Percentiles rank a stretch among this genome's conserved stretches.
Conservation (phyloP, 2,113 vertebrate species). For the Asarcornis scutulata region DNA sequence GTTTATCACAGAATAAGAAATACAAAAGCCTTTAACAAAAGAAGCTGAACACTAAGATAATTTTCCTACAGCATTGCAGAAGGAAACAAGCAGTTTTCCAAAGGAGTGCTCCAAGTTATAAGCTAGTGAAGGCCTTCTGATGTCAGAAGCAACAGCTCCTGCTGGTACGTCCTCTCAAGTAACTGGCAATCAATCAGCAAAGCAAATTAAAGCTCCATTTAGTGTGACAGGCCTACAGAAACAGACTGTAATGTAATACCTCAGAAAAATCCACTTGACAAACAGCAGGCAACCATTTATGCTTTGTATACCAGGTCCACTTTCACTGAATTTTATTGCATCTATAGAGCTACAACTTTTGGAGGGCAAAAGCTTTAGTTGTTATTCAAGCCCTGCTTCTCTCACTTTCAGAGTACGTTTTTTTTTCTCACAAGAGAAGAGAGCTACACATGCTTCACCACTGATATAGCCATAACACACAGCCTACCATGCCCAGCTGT, state of each 20-base stretch:
- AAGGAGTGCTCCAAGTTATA: not conserved
- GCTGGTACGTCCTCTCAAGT: not conserved
- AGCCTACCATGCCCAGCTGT: not conserved
- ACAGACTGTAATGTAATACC: not conserved
- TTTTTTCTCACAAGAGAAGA: not conserved
- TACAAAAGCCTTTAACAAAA: not conserved
- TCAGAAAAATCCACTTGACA: not conserved
- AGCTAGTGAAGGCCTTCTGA: not conserved
- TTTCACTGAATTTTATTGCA: not conserved
- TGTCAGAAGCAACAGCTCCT: not conserved
- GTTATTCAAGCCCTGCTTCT: not conserved
- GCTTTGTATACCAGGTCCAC: not conserved
- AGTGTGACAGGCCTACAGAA: not conserved
- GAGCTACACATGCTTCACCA: accelerated
- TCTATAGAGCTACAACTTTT: not conserved
- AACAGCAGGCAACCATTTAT: not conserved
- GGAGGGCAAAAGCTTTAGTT: not conserved
- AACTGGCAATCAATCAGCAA: not conserved
- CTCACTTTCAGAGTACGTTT: not conserved
- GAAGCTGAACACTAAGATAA: not conserved
- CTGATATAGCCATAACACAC: not conserved
- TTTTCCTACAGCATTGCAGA: not conserved
- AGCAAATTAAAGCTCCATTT: not conserved
- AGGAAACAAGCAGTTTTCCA: not conserved
- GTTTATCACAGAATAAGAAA: not conserved